Conservation (phyloP, 2,888 invertebrate species). For the Epirrhoe tristata region DNA sequence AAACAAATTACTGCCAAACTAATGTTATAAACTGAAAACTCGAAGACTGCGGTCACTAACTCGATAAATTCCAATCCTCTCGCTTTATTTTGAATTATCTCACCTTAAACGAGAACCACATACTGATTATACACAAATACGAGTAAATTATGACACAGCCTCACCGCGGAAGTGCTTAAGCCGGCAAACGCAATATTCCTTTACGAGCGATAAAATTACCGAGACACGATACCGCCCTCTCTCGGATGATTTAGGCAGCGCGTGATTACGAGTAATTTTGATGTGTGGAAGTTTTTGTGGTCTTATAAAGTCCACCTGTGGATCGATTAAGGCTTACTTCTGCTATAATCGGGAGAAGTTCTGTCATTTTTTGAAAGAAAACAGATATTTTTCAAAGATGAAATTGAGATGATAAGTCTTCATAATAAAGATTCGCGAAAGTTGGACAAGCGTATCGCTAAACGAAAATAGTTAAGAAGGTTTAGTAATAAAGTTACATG, state of each 20-base stretch:
- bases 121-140: conserved; percentile 49
- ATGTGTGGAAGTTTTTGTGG: conserved; percentile 38
- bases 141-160: conserved; percentile 63
- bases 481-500: no score
- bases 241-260: conserved; percentile 53
- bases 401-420: not conserved
- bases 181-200: conserved; percentile 59
- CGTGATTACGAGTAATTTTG: conserved; percentile 53
- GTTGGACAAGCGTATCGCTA: not conserved
- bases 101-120: conserved; percentile 28
- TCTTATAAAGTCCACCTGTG: conserved; percentile 38
- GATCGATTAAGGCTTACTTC: conserved; percentile 17
- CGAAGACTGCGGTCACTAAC: conserved; percentile 4
- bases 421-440: not conserved
- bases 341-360: conserved; percentile 4
- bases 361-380: not conserved
- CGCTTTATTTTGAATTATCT: conserved; percentile 32
- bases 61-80: conserved; percentile 20
- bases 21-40: conserved; percentile 2
- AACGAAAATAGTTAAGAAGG: no score
- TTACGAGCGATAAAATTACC: conserved; percentile 64
- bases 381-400: not conserved
- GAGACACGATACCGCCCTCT: conserved; percentile 51
- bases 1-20: not conserved
- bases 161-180: conserved; percentile 57